Evolutionary conservation across 2,113 vertebrate species (phyloP).

Genomic region (mouse (Mus musculus)): GRCm39 chr19:24017001-24017500

Average conservation of each 20-base stretch:
- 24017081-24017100: not conserved
- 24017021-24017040: slow-evolving; percentile 18
- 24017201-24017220: not conserved
- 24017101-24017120: not conserved
- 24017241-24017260: not conserved
- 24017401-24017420: not conserved
- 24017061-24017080: not conserved
- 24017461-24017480: not conserved
- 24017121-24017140: not conserved
- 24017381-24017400: not conserved
- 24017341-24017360: not conserved
- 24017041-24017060: not conserved
- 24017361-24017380: not conserved
- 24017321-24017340: not conserved
- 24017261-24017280: not conserved
- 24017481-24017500: slow-evolving; percentile 10
- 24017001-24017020: not conserved
- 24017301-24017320: not conserved
- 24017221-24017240: not conserved
- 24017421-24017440: not conserved
- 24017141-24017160: not conserved
- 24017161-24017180: not conserved
- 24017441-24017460: not conserved
- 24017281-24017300: not conserved
- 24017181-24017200: not conserved